Conservation (phyloP, 2,888 invertebrate species). For the Drosophila kanekoi region DNA sequence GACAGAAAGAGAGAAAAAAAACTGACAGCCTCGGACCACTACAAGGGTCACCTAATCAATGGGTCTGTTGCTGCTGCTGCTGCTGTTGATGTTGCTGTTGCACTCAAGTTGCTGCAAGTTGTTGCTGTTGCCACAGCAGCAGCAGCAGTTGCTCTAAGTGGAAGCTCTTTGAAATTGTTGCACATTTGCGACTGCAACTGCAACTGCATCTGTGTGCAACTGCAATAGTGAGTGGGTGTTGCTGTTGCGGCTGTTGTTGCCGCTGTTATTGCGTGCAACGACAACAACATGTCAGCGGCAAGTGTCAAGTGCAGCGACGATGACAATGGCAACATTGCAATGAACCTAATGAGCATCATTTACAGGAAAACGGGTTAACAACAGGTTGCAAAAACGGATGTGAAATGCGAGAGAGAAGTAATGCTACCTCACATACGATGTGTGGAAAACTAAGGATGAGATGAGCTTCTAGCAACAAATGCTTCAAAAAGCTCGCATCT, state of each 20-base stretch:
- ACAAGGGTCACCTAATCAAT: slow-evolving; percentile 79
- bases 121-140: slow-evolving; percentile 36
- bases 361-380: slow-evolving; percentile 34
- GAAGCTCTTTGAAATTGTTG: slow-evolving; percentile 70
- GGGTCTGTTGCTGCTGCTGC: slow-evolving; percentile 49
- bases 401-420: slow-evolving; percentile 11
- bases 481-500: too few species aligned
- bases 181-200: slow-evolving; percentile 58
- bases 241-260: slow-evolving; percentile 42
- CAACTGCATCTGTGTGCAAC: slow-evolving; percentile 20
- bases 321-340: slow-evolving; percentile 60
- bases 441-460: not conserved
- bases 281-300: slow-evolving; percentile 61
- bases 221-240: slow-evolving; percentile 57
- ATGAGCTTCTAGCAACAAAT: not conserved
- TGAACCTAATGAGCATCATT: slow-evolving; percentile 70
- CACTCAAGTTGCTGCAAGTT: slow-evolving; percentile 60
- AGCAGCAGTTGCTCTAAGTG: slow-evolving; percentile 54
- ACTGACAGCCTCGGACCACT: slow-evolving; percentile 67
- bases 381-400: slow-evolving; percentile 6
- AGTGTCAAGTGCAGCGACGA: slow-evolving; percentile 70
- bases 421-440: not conserved
- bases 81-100: slow-evolving; percentile 25
- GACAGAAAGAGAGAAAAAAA: slow-evolving; percentile 30
- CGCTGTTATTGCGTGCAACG: slow-evolving; percentile 58